Conservation (phyloP, 2,888 invertebrate species). For the Xanthia togata region DNA sequence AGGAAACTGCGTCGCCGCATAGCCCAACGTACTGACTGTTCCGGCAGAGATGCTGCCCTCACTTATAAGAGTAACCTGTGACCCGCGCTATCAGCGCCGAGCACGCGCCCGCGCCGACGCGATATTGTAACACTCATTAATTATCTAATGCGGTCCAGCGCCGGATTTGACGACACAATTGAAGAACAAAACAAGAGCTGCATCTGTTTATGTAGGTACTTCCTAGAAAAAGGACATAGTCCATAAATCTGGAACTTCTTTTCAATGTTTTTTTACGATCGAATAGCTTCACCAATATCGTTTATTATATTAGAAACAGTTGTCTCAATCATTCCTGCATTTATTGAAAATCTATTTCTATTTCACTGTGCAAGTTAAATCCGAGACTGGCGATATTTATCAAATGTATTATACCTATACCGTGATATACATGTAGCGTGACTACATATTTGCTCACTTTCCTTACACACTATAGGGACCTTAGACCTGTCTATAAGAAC, state of each 20-base stretch:
- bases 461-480: conserved; percentile 34
- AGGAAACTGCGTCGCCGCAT: conserved; percentile 85
- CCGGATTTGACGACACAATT: conserved; percentile 43
- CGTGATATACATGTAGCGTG: conserved; percentile 29
- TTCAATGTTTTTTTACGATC: not conserved
- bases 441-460: conserved; percentile 35
- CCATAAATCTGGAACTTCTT: not conserved
- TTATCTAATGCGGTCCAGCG: conserved; percentile 65
- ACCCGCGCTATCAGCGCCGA: conserved; percentile 82
- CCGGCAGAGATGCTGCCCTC: conserved; percentile 68
- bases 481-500: conserved; percentile 45
- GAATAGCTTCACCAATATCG: not conserved
- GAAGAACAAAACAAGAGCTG: not conserved
- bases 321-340: not conserved
- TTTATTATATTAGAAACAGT: not conserved
- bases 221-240: not conserved
- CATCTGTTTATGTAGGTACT: not conserved
- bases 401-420: conserved; percentile 41
- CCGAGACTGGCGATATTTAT: conserved; percentile 41
- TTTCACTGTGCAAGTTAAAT: conserved; percentile 5
- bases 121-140: conserved; percentile 68
- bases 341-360: not conserved
- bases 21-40: conserved; percentile 77
- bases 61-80: conserved; percentile 85
- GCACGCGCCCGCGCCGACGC: conserved; percentile 82